phyloP scores from a whole-genome alignment of 2,888 invertebrate genomes.

The Apotomis capreana region DNA sequence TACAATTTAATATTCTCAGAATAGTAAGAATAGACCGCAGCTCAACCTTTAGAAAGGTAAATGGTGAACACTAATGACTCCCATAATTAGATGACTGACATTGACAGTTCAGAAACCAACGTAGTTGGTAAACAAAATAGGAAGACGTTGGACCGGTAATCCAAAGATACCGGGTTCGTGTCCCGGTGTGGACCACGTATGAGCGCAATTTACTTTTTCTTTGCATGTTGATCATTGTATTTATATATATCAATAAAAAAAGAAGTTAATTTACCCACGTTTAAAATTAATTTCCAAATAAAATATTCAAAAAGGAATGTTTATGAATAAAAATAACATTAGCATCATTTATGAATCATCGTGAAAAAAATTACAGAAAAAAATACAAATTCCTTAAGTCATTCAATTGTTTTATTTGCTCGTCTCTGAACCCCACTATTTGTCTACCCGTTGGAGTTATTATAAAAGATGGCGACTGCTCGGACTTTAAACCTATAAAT shows the following conservation, averaged over 20 bases:
- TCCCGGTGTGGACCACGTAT: no score
- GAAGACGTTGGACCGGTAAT: no score
- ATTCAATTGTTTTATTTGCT: no score
- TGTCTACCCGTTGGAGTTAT: neutral
- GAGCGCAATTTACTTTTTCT: no score
- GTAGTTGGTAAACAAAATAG: neutral
- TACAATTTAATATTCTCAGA: neutral
- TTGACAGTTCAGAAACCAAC: neutral
- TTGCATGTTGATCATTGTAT: no score
- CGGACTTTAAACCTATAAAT: neutral
- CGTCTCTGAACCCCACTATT: neutral
- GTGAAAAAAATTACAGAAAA: no score
- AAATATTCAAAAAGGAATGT: no score
- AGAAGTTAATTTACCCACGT: neutral
- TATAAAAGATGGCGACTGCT: neutral
- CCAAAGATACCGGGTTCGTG: no score
- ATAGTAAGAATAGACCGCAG: neutral
- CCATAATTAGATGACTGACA: neutral
- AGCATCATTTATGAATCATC: no score
- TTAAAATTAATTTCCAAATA: no score
- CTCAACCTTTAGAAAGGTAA: neutral
- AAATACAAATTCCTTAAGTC: no score
- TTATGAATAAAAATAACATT: no score
- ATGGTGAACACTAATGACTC: neutral
- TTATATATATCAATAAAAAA: neutral